Percentiles rank a stretch among this genome's conserved stretches.
Conservation (phyloP, 2,113 vertebrate species). For the Meriones unguiculatus region DNA sequence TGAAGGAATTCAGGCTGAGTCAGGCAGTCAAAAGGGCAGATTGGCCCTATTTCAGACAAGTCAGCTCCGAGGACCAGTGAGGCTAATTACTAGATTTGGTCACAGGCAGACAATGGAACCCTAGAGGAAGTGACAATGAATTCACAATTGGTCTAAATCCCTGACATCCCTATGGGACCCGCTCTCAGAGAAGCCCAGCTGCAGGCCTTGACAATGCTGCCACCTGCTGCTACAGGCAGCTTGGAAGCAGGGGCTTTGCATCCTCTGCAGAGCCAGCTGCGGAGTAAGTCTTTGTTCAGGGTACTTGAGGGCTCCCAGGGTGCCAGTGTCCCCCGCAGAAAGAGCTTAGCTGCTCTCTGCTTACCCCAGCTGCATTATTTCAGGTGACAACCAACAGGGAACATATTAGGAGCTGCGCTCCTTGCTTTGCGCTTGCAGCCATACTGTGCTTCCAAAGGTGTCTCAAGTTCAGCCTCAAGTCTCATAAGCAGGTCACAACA, state of each 20-base stretch:
- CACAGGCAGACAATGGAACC: constrained; percentile 84
- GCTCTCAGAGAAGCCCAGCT: constrained; percentile 34
- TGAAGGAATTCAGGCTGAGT: constrained; percentile 82
- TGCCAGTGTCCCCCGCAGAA: neutral
- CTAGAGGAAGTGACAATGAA: constrained; percentile 87
- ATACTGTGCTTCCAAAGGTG: neutral
- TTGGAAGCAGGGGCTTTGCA: rapidly evolving
- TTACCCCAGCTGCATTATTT: rapidly evolving
- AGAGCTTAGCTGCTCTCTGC: rapidly evolving
- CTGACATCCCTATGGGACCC: constrained; percentile 79
- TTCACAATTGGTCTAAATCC: constrained; percentile 88
- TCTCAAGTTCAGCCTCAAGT: rapidly evolving
- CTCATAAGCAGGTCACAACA: rapidly evolving
- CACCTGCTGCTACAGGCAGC: constrained; percentile 86
- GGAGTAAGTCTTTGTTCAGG: neutral
- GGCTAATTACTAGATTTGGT: constrained; percentile 89
- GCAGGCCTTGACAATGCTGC: constrained; percentile 89
- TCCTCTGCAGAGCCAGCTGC: rapidly evolving
- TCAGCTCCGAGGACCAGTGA: constrained; percentile 82
- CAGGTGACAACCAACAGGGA: neutral
- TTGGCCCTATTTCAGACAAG: constrained; percentile 85
- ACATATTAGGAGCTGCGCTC: no score
- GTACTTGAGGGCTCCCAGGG: rapidly evolving
- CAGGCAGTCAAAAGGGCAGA: constrained; percentile 85
- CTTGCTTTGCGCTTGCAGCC: neutral